Percentiles rank a stretch among this genome's conserved stretches.
phyloP scores from a whole-genome alignment of 2,888 invertebrate species.

The Nyleta sp. region DNA sequence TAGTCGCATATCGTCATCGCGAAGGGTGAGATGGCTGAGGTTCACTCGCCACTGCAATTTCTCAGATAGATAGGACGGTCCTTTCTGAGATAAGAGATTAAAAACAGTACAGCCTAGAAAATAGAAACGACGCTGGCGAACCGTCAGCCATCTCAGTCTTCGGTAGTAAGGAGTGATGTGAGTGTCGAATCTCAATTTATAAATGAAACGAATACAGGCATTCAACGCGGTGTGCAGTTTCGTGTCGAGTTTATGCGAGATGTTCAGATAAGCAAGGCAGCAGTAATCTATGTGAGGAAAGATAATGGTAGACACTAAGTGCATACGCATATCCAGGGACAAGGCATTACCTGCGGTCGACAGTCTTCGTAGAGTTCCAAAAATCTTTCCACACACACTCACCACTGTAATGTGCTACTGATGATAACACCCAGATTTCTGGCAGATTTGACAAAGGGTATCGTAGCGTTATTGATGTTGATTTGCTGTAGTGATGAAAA shows the following conservation, averaged over 20 bases:
- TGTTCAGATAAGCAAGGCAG: not conserved
- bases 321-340: not conserved
- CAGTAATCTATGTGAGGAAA: slow-evolving; percentile 3
- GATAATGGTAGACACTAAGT: not conserved
- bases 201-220: slow-evolving; percentile 15
- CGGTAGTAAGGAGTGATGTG: slow-evolving; percentile 12
- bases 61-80: not conserved
- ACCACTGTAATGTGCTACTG: not conserved
- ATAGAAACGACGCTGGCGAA: slow-evolving; percentile 5
- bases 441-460: not conserved
- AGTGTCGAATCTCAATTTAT: not conserved
- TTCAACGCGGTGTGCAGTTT: slow-evolving; percentile 15
- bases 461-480: not conserved
- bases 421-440: not conserved
- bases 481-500: not conserved
- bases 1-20: not conserved
- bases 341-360: not conserved
- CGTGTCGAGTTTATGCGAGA: not conserved
- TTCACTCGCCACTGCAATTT: no score
- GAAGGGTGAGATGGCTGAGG: no score
- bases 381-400: not conserved
- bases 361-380: not conserved
- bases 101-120: slow-evolving; percentile 9
- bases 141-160: slow-evolving; percentile 9
- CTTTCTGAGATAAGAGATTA: not conserved